phyloP scores from a whole-genome alignment of 2,113 vertebrate genomes.

The Notothenia coriiceps region DNA sequence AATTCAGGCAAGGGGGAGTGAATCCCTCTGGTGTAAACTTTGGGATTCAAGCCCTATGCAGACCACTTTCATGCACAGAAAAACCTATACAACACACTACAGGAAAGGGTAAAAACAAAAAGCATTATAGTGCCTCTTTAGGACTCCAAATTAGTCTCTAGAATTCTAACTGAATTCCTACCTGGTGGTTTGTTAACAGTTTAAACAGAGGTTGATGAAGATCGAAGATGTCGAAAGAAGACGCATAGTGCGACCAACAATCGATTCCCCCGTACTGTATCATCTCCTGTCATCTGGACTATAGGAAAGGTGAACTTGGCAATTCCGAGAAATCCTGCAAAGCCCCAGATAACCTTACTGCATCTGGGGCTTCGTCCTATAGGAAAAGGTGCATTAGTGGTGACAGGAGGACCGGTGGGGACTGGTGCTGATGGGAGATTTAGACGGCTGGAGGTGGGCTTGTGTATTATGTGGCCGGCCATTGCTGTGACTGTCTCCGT shows the following conservation, averaged over 20 bases:
- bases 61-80: too few species aligned
- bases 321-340: slow-evolving; percentile 84
- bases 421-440: slow-evolving; percentile 75
- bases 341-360: slow-evolving; percentile 84
- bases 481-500: slow-evolving; percentile 82
- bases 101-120: too few species aligned
- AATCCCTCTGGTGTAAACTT: too few species aligned
- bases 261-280: slow-evolving; percentile 79
- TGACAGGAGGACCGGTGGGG: slow-evolving; percentile 82
- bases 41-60: too few species aligned
- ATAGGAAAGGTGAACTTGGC: slow-evolving; percentile 86
- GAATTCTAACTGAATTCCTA: not conserved
- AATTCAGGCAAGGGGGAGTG: too few species aligned
- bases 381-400: slow-evolving; percentile 85
- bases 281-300: slow-evolving; percentile 82
- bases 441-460: slow-evolving; percentile 75
- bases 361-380: slow-evolving; percentile 74
- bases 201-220: slow-evolving; percentile 31
- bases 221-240: slow-evolving; percentile 48
- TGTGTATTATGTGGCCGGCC: slow-evolving; percentile 83
- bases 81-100: too few species aligned
- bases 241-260: slow-evolving; percentile 51
- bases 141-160: too few species aligned
- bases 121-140: too few species aligned
- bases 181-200: slow-evolving; percentile 25